Evolutionary conservation across 2,113 vertebrate genomes (phyloP).

Genomic region (Brachyistius frenatus): DNA sequence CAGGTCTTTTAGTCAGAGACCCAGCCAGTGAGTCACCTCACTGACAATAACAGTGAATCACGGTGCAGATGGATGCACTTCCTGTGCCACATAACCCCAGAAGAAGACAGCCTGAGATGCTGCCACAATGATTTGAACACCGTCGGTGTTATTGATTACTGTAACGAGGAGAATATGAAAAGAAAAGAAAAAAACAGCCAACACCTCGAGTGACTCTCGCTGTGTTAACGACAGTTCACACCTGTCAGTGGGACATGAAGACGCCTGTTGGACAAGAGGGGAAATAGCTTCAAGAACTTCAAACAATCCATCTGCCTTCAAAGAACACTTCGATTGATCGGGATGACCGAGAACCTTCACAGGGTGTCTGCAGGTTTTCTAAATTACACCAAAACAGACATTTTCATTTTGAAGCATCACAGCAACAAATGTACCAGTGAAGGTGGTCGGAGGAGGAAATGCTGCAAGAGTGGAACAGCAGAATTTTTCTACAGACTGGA

Average conservation of each 20-base stretch:
- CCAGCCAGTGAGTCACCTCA: constrained; percentile 54
- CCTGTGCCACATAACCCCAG: constrained; percentile 50
- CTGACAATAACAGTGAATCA: constrained; percentile 70
- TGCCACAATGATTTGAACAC: not conserved
- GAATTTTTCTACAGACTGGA: not conserved
- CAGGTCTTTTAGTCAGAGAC: constrained; percentile 46
- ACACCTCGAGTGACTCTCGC: too few relatives aligned
- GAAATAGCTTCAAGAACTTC: too few relatives aligned
- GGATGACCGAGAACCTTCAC: too few relatives aligned
- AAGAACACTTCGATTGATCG: too few relatives aligned
- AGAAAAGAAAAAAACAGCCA: not conserved
- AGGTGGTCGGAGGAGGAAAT: not conserved
- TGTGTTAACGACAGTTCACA: too few relatives aligned
- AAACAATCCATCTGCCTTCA: too few relatives aligned
- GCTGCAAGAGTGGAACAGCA: not conserved
- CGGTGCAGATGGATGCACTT: constrained; percentile 57
- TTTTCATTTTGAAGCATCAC: not conserved
- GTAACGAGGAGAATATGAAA: not conserved
- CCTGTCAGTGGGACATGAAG: too few relatives aligned
- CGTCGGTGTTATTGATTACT: too few relatives aligned
- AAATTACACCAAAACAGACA: too few relatives aligned
- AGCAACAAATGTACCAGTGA: not conserved
- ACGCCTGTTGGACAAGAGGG: too few relatives aligned
- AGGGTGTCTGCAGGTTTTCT: too few relatives aligned
- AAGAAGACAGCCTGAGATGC: constrained; percentile 15